These are phyloP conservation scores for Eudasyphora cyanicolor DNA, from an alignment of 2,888 invertebrate species.

Conservation along the genomic window DNA sequence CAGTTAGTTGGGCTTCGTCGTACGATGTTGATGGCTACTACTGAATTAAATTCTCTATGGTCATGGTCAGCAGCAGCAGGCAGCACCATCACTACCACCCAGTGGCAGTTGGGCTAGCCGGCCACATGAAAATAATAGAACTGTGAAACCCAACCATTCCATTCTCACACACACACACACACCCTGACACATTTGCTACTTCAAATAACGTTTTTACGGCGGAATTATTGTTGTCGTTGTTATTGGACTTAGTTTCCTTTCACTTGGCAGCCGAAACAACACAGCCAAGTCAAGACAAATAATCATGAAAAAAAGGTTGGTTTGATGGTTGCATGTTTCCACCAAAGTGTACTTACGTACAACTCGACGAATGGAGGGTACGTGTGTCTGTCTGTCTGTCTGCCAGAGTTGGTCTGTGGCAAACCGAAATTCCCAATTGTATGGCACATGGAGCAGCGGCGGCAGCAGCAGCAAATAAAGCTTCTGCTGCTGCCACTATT, in stretches of 20 bases:
- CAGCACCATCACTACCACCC: background rate
- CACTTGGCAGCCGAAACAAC: constrained; percentile 55
- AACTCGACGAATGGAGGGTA: background rate
- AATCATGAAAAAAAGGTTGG: constrained; percentile 19
- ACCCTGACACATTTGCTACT: constrained; percentile 11
- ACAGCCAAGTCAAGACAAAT: constrained; percentile 31
- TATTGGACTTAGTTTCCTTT: constrained; percentile 52
- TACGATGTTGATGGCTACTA: constrained; percentile 33
- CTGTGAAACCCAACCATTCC: background rate
- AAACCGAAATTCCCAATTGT: constrained; percentile 13
- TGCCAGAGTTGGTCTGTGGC: background rate
- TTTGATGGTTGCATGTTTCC: constrained; percentile 11
- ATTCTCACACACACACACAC: constrained; percentile 15
- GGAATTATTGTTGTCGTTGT: background rate
- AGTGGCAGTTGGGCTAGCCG: constrained; percentile 13
- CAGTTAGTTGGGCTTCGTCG: background rate
- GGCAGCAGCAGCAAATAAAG: background rate
- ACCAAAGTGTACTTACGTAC: background rate
- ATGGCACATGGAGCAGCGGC: background rate
- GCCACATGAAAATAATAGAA: constrained; percentile 13
- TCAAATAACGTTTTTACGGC: constrained; percentile 34
- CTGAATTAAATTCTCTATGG: constrained; percentile 58
- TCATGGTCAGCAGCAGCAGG: constrained; percentile 62
- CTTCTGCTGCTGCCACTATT: background rate
- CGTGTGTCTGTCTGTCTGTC: background rate